phyloP scores from a whole-genome alignment of 2,888 invertebrate species.

The Platycheirus albimanus region DNA sequence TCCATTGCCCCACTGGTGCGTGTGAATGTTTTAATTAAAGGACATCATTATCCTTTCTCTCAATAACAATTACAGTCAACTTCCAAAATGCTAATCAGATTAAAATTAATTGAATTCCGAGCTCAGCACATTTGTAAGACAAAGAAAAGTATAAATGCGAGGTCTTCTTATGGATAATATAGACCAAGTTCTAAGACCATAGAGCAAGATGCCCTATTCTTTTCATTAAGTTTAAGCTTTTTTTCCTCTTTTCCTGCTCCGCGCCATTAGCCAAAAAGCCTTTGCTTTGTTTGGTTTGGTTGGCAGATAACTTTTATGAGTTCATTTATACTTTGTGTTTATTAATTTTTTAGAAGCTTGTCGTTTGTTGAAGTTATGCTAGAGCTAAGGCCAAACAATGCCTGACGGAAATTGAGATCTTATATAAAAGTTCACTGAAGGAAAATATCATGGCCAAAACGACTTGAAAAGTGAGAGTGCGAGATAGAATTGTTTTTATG shows the following conservation, averaged over 20 bases:
- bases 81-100: slow-evolving; percentile 69
- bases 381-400: slow-evolving; percentile 23
- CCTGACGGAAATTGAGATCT: slow-evolving; percentile 23
- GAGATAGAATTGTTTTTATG: neutral
- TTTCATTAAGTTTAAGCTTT: slow-evolving; percentile 32
- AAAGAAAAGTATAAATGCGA: neutral
- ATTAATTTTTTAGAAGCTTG: slow-evolving; percentile 46
- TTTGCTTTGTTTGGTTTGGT: slow-evolving; percentile 33
- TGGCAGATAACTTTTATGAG: slow-evolving; percentile 55
- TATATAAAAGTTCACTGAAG: neutral
- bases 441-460: neutral
- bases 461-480: neutral
- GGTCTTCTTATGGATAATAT: slow-evolving; percentile 23
- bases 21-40: slow-evolving; percentile 70
- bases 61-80: slow-evolving; percentile 70
- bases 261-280: slow-evolving; percentile 53
- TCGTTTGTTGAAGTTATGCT: slow-evolving; percentile 37
- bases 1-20: slow-evolving; percentile 55
- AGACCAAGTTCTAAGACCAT: slow-evolving; percentile 17
- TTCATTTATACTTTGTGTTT: slow-evolving; percentile 56
- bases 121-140: slow-evolving; percentile 30
- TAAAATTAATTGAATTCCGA: slow-evolving; percentile 69
- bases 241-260: slow-evolving; percentile 11
- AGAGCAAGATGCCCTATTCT: slow-evolving; percentile 14
- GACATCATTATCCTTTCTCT: slow-evolving; percentile 68